Percentiles rank a stretch among this genome's conserved stretches.
phyloP scores from a whole-genome alignment of 2,113 vertebrate genomes.

The Amia ocellicauda region DNA sequence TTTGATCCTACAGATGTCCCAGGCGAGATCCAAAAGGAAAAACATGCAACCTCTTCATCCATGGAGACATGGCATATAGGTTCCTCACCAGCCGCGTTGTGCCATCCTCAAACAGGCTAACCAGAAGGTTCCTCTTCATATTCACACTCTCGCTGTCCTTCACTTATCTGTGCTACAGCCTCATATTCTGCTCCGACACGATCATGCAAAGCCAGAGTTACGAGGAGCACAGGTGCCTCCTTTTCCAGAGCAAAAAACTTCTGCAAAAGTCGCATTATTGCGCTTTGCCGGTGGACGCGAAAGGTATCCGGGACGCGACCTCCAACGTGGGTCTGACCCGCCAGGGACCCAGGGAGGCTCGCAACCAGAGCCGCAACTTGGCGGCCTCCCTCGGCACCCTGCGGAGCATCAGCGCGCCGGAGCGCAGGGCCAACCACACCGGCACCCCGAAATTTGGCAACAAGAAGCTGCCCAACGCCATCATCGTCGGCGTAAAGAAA shows the following conservation, averaged over 20 bases:
- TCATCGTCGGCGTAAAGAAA: conserved; percentile 91
- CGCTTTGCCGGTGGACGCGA: conserved; percentile 28
- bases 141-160: conserved; percentile 72
- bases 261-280: conserved; percentile 64
- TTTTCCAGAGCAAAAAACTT: conserved; percentile 59
- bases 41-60: conserved; percentile 55
- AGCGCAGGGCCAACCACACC: conserved; percentile 31
- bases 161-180: conserved; percentile 76
- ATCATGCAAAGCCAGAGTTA: conserved; percentile 59
- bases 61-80: conserved; percentile 84
- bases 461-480: conserved; percentile 84
- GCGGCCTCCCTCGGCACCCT: conserved; percentile 5
- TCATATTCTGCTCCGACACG: conserved; percentile 66
- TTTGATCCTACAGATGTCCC: conserved; percentile 22
- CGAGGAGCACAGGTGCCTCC: conserved; percentile 57
- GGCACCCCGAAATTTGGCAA: conserved; percentile 59
- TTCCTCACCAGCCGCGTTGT: conserved; percentile 70
- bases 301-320: conserved; percentile 32
- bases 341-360: conserved; percentile 1
- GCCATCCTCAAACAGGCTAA: conserved; percentile 69
- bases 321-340: conserved; percentile 15
- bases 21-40: conserved; percentile 34
- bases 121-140: conserved; percentile 69
- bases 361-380: conserved; percentile 31
- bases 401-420: conserved; percentile 36